These are phyloP conservation scores for Argentina silus DNA, from an alignment of 2,797 vertebrate genomes.

Conservation along the genomic window DNA sequence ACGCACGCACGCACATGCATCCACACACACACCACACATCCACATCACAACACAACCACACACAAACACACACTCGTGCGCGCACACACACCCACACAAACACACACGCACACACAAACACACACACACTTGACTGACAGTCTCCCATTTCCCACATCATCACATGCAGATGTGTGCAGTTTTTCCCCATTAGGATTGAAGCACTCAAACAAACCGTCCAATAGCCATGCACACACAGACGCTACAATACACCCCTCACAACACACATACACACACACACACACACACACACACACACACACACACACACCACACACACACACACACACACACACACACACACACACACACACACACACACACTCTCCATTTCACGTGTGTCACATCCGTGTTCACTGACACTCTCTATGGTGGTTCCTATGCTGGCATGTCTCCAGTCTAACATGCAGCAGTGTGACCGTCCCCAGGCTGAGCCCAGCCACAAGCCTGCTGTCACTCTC, in stretches of 20 bases:
- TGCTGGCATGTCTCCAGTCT: conserved; percentile 47
- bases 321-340: not conserved
- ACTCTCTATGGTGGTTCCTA: conserved; percentile 28
- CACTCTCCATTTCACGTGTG: conserved; percentile 30
- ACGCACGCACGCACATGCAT: not conserved
- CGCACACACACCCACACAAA: conserved; percentile 11
- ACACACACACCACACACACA: conserved; percentile 18
- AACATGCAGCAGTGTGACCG: conserved; percentile 63
- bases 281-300: not conserved
- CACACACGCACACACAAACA: conserved; percentile 11
- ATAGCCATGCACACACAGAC: conserved; percentile 4
- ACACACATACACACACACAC: conserved; percentile 8
- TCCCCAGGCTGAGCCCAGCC: conserved; percentile 48
- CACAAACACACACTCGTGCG: not conserved
- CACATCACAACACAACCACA: conserved; percentile 12
- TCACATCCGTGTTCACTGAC: conserved; percentile 44
- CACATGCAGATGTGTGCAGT: conserved; percentile 50
- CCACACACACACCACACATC: conserved; percentile 14
- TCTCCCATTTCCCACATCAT: conserved; percentile 32
- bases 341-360: conserved; percentile 6
- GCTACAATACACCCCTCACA: no score
- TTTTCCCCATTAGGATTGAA: conserved; percentile 40
- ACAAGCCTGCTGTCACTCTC: conserved; percentile 65
- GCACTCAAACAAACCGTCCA: conserved; percentile 11
- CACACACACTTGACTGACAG: conserved; percentile 15